phyloP scores from a whole-genome alignment of 2,113 vertebrate species.

The Garra rufa region DNA sequence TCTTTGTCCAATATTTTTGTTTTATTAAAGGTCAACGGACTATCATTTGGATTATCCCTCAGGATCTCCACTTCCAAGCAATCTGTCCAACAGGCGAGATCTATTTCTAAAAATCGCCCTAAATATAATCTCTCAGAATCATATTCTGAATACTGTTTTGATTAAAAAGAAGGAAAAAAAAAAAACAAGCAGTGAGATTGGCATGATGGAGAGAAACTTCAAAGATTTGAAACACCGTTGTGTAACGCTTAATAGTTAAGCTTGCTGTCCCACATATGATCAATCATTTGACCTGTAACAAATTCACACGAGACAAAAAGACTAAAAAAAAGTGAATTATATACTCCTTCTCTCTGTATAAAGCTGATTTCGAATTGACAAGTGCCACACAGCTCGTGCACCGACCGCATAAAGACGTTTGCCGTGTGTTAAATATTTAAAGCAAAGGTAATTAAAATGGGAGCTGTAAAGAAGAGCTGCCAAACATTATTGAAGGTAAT shows the following conservation, averaged over 20 bases:
- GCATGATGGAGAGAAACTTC: slow-evolving; percentile 70
- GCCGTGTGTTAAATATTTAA: slow-evolving; percentile 74
- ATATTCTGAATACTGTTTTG: slow-evolving; percentile 87
- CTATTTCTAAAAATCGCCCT: slow-evolving; percentile 80
- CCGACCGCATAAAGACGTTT: slow-evolving; percentile 61
- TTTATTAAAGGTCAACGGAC: slow-evolving; percentile 78
- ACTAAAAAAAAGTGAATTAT: neutral
- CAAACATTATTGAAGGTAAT: slow-evolving; percentile 75
- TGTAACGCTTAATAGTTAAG: neutral
- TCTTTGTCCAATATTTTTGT: slow-evolving; percentile 62
- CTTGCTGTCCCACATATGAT: neutral
- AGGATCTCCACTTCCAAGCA: slow-evolving; percentile 70
- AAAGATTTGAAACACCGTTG: slow-evolving; percentile 53
- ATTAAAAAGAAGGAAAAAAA: slow-evolving; percentile 76
- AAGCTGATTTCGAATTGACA: neutral
- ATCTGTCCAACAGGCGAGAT: slow-evolving; percentile 76
- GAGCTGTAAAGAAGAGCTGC: slow-evolving; percentile 70
- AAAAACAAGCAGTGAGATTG: slow-evolving; percentile 62
- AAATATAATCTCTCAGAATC: slow-evolving; percentile 84
- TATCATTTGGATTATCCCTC: slow-evolving; percentile 76
- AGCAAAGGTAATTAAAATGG: slow-evolving; percentile 72
- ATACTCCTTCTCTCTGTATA: neutral
- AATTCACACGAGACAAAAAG: neutral
- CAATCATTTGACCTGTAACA: slow-evolving; percentile 2
- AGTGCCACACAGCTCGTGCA: neutral